Conservation (phyloP, 1,140 invertebrate species). For the Drosophila tristis region DNA sequence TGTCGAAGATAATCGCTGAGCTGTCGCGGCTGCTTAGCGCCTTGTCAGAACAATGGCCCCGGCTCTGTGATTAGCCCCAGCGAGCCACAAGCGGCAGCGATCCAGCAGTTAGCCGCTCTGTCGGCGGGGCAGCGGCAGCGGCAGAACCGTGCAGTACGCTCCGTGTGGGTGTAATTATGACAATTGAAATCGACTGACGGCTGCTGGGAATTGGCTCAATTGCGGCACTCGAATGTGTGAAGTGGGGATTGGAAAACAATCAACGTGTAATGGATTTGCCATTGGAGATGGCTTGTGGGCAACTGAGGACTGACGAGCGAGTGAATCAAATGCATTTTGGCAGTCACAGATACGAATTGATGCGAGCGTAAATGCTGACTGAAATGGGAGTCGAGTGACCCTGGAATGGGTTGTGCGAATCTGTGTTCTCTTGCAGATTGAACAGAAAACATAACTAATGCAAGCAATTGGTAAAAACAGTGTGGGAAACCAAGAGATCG, state of each 20-base stretch:
- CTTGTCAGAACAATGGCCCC: conserved; percentile 70
- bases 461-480: not conserved
- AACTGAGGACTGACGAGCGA: conserved; percentile 21
- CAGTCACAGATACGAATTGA: conserved; percentile 13
- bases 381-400: conserved; percentile 1
- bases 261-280: conserved; percentile 66
- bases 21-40: conserved; percentile 73
- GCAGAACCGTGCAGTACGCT: not conserved
- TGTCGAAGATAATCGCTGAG: conserved; percentile 58
- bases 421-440: no score
- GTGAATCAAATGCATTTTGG: conserved; percentile 15
- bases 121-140: conserved; percentile 3
- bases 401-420: not conserved
- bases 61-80: conserved; percentile 44
- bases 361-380: conserved; percentile 5
- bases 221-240: conserved; percentile 63
- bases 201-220: conserved; percentile 67
- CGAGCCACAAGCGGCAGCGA: conserved; percentile 6
- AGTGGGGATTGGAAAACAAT: conserved; percentile 57
- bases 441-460: no score
- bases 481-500: conserved; percentile 40
- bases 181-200: conserved; percentile 38
- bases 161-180: conserved; percentile 69
- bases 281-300: conserved; percentile 41
- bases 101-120: conserved; percentile 17